phyloP scores from a whole-genome alignment of 1,140 invertebrate genomes.

The Olivierus martensii region DNA sequence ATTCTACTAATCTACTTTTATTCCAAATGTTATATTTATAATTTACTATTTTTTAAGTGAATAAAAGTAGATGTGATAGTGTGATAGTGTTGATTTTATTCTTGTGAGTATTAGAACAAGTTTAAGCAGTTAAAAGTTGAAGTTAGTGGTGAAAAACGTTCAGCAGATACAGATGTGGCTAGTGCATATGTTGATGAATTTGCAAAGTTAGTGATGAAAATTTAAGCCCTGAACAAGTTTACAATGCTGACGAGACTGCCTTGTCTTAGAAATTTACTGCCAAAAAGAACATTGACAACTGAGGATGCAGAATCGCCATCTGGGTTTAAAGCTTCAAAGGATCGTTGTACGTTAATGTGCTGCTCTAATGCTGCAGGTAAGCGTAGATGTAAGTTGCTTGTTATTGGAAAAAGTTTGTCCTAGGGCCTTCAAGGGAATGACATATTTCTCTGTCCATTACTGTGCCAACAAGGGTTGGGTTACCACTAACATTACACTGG shows the following conservation, averaged over 20 bases:
- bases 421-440: neutral
- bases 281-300: slow-evolving; percentile 1
- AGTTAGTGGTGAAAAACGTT: too few relatives aligned
- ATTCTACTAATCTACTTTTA: too few relatives aligned
- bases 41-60: too few relatives aligned
- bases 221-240: neutral
- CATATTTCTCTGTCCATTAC: neutral
- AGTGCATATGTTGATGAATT: too few relatives aligned
- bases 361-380: slow-evolving; percentile 4
- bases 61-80: too few relatives aligned
- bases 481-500: neutral
- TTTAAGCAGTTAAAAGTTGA: too few relatives aligned
- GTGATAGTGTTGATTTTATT: too few relatives aligned
- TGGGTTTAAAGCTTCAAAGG: slow-evolving; percentile 2
- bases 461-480: neutral
- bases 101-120: too few relatives aligned
- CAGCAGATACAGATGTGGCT: too few relatives aligned
- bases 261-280: slow-evolving; percentile 2
- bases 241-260: slow-evolving; percentile 7
- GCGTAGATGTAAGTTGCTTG: slow-evolving; percentile 5
- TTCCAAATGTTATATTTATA: too few relatives aligned
- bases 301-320: neutral
- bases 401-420: slow-evolving; percentile 1
- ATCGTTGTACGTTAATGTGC: neutral
- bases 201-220: too few relatives aligned